Base-by-base conservation (phyloP, 2,888 invertebrate genomes). In the Dryadula phaetusa region DNA sequence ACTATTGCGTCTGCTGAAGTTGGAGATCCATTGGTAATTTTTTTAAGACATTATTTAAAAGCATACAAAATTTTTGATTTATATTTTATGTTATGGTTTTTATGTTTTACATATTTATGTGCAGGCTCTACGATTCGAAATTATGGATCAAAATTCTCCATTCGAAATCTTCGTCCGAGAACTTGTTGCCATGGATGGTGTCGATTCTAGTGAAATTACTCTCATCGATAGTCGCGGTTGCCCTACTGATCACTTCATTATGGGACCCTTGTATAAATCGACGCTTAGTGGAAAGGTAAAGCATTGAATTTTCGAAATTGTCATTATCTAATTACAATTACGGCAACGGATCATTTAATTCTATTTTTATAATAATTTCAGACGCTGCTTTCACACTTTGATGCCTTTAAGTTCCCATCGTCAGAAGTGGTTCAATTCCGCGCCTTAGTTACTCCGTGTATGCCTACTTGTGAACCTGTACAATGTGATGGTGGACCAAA, bases 111-210 rank as follows among this genome's bases (percentile, higher is more conserved):
- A n/a, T 32, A 10, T 52, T 16, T 16, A 28, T 16, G 10, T 81
- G 28, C 76, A 93, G 93, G 97, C 97, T 40, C 94, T 98, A 65
- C 95, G 96, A 83, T 98, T 98, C 93, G 98, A 98, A 91, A 98
- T 98, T 79, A 94, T 98, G 86, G 98, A 98, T 86, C 96, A 95
- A 81, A 96, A 97, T 92, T 98, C 97, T 80, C 98, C 98, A 34
- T 98, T 97, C 92, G 98, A 98, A 92, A 98, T 98, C 82, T 98
- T 98, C 85, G 98, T 98, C 37, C 95, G 98, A 71, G 98, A 98
- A 90, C 93, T 98, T 80, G 97, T 98, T 67, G 98, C 98, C 64
- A 96, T 98, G 97, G 98, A 98, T 84, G 98, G 98, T 62, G 96
- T 97, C 60, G 98, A 98, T 85, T 97, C 96, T 76, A 97, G 97